Conservation (phyloP, 2,113 vertebrate genomes). For the Casuarius casuarius region DNA sequence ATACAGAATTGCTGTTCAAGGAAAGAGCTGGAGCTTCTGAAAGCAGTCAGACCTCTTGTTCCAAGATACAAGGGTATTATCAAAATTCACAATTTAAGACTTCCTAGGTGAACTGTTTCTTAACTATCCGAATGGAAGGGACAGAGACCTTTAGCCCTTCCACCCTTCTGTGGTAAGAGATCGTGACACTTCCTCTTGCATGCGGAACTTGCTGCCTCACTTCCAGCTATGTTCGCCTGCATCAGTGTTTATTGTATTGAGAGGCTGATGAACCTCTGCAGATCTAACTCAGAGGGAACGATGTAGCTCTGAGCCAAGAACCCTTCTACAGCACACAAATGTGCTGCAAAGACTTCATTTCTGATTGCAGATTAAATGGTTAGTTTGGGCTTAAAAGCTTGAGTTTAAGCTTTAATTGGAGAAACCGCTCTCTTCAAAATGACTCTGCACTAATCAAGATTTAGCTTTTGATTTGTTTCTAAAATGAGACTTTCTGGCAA, state of each 20-base stretch:
- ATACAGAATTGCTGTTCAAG: background rate
- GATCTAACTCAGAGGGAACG: background rate
- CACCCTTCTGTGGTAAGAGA: background rate
- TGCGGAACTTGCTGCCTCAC: background rate
- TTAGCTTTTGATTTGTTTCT: background rate
- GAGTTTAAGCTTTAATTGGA: background rate
- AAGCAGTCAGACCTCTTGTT: background rate
- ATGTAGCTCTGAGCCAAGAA: background rate
- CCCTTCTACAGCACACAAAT: background rate
- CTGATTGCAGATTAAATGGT: background rate
- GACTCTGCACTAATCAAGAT: background rate
- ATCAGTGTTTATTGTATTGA: constrained; percentile 6
- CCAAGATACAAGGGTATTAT: background rate
- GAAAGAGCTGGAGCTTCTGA: background rate
- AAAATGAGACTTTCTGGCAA: background rate
- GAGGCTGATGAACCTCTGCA: background rate
- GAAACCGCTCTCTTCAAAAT: background rate
- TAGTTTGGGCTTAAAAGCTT: background rate
- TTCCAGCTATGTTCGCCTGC: constrained; percentile 24
- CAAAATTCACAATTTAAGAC: background rate
- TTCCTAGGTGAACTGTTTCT: background rate
- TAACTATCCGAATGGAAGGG: background rate
- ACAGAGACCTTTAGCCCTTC: background rate
- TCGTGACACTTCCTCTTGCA: background rate
- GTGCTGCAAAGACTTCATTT: background rate